These are phyloP conservation scores for Lutjanus erythropterus DNA, from an alignment of 2,113 vertebrate genomes.

Conservation along the genomic window DNA sequence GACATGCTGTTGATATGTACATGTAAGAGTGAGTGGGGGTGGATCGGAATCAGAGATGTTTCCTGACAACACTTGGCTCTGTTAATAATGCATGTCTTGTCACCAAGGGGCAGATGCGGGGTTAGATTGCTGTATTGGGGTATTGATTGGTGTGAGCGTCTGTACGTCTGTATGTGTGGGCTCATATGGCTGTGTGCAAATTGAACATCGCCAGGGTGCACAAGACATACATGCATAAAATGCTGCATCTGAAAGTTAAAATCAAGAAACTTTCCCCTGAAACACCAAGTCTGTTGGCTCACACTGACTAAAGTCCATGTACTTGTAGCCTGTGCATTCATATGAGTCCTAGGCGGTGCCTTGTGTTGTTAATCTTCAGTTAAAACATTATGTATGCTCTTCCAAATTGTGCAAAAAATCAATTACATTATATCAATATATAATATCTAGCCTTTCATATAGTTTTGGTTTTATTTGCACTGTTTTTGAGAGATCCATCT, in stretches of 20 bases:
- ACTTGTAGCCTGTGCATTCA: background rate
- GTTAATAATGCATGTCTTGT: conserved; percentile 83
- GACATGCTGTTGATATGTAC: conserved; percentile 34
- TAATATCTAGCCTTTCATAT: background rate
- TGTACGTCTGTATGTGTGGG: conserved; percentile 53
- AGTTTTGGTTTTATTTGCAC: background rate
- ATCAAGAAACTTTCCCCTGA: background rate
- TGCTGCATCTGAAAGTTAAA: background rate
- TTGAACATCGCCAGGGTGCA: conserved; percentile 3
- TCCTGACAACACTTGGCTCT: conserved; percentile 63
- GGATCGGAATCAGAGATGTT: conserved; percentile 63
- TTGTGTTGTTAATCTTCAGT: background rate
- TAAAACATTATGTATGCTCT: background rate
- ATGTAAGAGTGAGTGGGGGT: conserved; percentile 34
- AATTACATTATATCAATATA: background rate
- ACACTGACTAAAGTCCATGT: background rate
- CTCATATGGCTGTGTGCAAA: conserved; percentile 58
- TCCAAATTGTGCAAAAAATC: background rate
- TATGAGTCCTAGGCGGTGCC: background rate
- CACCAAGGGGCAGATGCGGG: conserved; percentile 69
- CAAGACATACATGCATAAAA: conserved; percentile 7
- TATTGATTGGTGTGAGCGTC: conserved; percentile 76
- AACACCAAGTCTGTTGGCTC: background rate
- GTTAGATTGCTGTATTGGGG: conserved; percentile 72
- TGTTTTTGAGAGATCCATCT: too few species aligned